Evolutionary conservation across 2,888 invertebrate genomes (phyloP), one percentile per base, ranked within the genome.

Genomic region (Rhopalosiphum nymphaeae): DNA sequence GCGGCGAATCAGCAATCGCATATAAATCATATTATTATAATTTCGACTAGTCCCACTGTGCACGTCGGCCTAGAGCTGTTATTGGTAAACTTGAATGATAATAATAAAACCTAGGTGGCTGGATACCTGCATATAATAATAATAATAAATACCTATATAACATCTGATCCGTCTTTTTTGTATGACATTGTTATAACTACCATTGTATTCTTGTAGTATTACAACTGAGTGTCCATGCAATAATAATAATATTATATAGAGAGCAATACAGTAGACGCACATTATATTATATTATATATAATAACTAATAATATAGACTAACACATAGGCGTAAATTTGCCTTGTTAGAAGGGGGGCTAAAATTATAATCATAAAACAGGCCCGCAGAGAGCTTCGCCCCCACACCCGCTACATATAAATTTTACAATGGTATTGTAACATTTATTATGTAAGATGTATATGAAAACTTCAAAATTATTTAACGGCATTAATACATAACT

Each of bases 21-120:
- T 36, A 78, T 78, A 36, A 36, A 78, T 78, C 53, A 84, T n/a
- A n/a, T 89, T n/a, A n/a, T 89, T 42, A 57, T 53, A 90, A 91
- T 91, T 91, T 85, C 42, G 53, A 53, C 84, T 53, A 16, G 78
- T 91, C 67, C 78, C 53, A 78, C 42, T 89, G 89, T 89, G 89
- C 57, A 53, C 11, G 13, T 78, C 21, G 91, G 53, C 84, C 91
- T 16, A 36, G 67, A 46, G 91, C 29, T 44, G 84, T 42, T 84
- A 78, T 13, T n/a, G 84, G 53, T 91, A 91, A 78, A 91, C 91
- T n/a, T 29, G 53, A 84, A 91, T 91, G 84, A 56, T 29, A 84
- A 85, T 42, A 84, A 42, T 36, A 42, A 56, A 36, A 67, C 78
- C 21, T 78, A 78, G 78, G 21, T 78, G 36, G 36, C 36, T 78